These are phyloP conservation scores for Felis catus DNA, from an alignment of 2,113 vertebrate genomes.

Conservation along the genomic window F.catus_Fca126_mat1.0 CM031427.1:10718001-10718500, in stretches of 20 bases:
- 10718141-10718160: neutral
- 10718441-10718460: neutral
- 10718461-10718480: accelerated
- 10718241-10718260: neutral
- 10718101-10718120: neutral
- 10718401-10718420: accelerated
- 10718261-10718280: accelerated
- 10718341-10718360: neutral
- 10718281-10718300: too few species aligned
- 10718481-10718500: neutral
- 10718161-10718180: neutral
- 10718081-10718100: neutral
- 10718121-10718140: neutral
- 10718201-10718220: accelerated
- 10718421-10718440: neutral
- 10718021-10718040: neutral
- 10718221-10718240: neutral
- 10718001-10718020: neutral
- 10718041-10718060: neutral
- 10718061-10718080: neutral
- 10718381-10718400: neutral
- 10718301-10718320: too few species aligned
- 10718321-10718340: accelerated
- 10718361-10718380: neutral
- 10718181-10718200: neutral